Conservation (phyloP, 1,140 invertebrate genomes). For the Ostrea edulis region DNA sequence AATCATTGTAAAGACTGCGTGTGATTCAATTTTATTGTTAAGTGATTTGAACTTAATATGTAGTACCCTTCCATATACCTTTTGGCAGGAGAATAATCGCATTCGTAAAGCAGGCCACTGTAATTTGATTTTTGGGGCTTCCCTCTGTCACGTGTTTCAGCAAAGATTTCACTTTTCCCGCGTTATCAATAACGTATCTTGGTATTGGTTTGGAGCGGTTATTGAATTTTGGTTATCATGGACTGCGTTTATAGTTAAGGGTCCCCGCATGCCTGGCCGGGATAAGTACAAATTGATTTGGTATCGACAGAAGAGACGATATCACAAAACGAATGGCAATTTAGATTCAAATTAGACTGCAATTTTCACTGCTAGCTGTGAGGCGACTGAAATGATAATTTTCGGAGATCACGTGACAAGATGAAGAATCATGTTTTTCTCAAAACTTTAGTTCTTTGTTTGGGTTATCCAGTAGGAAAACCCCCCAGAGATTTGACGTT, state of each 20-base stretch:
- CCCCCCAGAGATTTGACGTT: too few relatives aligned
- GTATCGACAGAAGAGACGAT: conserved; percentile 31
- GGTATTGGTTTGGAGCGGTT: conserved; percentile 23
- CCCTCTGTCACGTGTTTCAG: not conserved
- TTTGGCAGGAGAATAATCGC: conserved; percentile 1
- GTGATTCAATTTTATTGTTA: not conserved
- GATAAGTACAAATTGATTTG: conserved; percentile 38
- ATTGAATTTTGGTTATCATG: conserved; percentile 38
- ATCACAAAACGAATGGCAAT: conserved; percentile 29
- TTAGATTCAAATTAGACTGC: conserved; percentile 21
- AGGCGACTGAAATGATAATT: conserved; percentile 35
- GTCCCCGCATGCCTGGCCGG: conserved; percentile 8
- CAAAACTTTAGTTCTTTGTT: not conserved
- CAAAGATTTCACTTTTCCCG: conserved; percentile 31
- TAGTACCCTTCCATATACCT: not conserved
- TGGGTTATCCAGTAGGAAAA: not conserved
- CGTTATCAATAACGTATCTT: conserved; percentile 27
- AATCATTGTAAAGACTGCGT: not conserved
- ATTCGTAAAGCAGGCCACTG: not conserved
- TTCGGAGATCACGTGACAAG: conserved; percentile 6
- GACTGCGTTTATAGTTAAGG: conserved; percentile 21
- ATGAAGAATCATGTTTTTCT: conserved; percentile 2
- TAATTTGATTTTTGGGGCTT: not conserved
- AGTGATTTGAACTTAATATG: not conserved
- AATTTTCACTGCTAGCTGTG: conserved; percentile 27